A percentile compares a stretch with the other conserved stretches of the same genome.
phyloP scores from a whole-genome alignment of 2,113 vertebrate genomes.

The Opisthocomus hoazin region DNA sequence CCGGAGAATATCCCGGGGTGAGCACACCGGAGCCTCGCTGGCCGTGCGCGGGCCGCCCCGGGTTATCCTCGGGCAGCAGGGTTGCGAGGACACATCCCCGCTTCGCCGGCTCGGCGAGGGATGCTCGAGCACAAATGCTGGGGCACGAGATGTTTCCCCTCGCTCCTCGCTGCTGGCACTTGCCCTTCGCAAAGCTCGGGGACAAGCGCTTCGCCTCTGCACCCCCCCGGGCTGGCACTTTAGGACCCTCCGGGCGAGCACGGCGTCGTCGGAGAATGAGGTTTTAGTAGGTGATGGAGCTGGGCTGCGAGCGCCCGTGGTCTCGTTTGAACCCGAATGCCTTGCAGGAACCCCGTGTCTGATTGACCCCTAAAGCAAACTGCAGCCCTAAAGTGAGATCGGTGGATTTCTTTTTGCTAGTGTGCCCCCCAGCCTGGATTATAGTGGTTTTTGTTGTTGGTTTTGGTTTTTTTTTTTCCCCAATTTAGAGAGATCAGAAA shows the following conservation, averaged over 20 bases:
- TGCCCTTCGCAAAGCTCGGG: neutral
- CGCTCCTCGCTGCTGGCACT: neutral
- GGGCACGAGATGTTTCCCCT: neutral
- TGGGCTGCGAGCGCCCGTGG: neutral
- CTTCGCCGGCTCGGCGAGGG: fast-evolving
- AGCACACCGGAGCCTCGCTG: neutral
- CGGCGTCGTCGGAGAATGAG: neutral
- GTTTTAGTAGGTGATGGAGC: neutral
- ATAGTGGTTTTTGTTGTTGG: neutral
- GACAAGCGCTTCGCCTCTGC: neutral
- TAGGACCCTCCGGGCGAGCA: neutral
- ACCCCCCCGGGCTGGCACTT: neutral
- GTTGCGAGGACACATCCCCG: neutral
- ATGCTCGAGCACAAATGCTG: neutral
- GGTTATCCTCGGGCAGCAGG: neutral
- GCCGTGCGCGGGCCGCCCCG: neutral
- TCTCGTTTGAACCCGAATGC: neutral
- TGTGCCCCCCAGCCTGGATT: neutral
- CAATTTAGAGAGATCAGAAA: neutral
- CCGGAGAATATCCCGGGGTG: neutral
- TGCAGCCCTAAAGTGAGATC: neutral
- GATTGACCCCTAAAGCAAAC: neutral
- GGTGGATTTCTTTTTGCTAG: neutral
- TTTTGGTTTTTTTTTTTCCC: neutral
- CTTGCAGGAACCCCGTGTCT: neutral